Percentiles rank a stretch among this genome's conserved stretches.
Conservation (phyloP, 2,797 vertebrate species). For the Eutrigla gurnardus region DNA sequence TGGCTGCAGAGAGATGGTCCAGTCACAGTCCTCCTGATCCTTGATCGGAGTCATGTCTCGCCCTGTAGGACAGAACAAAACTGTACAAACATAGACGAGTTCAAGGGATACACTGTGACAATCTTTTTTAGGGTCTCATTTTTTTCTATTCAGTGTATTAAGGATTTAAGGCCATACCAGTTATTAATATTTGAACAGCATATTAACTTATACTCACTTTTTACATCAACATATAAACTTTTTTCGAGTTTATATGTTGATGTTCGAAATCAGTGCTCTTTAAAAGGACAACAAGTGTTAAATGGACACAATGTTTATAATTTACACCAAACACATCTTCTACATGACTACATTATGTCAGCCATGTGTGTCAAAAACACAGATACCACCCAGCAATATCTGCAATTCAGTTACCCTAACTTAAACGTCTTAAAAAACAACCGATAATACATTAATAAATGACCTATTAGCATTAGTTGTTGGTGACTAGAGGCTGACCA, state of each 20-base stretch:
- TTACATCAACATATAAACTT: neutral
- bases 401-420: no score
- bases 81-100: slow-evolving; percentile 30
- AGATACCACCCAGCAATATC: neutral
- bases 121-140: neutral
- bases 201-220: neutral
- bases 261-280: neutral
- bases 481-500: neutral
- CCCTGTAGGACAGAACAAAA: slow-evolving; percentile 34
- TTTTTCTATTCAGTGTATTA: neutral
- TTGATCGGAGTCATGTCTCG: slow-evolving; percentile 9
- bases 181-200: no score
- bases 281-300: neutral
- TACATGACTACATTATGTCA: no score
- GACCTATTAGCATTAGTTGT: neutral
- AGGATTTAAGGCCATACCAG: no score
- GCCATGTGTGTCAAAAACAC: neutral
- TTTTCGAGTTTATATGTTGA: no score
- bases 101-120: neutral
- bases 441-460: neutral
- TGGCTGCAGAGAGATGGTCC: slow-evolving; percentile 51
- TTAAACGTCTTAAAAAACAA: no score
- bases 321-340: neutral
- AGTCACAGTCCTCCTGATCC: slow-evolving; percentile 50
- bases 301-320: neutral